A percentile compares a stretch with the other conserved stretches of the same genome.
phyloP scores from a whole-genome alignment of 2,797 vertebrate species.

The Tolypeutes matacus region DNA sequence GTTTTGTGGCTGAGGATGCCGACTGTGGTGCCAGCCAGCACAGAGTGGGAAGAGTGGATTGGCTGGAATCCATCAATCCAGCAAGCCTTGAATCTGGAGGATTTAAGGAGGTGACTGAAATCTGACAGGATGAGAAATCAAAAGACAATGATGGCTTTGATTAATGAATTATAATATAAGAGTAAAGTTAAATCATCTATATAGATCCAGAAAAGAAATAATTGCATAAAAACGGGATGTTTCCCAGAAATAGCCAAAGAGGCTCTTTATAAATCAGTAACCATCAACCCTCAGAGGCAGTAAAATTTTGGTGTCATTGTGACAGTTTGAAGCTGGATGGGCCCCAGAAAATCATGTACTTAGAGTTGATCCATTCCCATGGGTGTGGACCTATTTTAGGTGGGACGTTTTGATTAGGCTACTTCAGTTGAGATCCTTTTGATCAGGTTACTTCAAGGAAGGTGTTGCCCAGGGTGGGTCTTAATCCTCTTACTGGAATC shows the following conservation, averaged over 20 bases:
- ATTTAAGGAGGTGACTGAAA: neutral
- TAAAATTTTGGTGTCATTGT: too few species aligned
- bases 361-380: too few species aligned
- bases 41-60: fast-evolving
- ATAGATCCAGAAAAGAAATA: neutral
- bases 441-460: too few species aligned
- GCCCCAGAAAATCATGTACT: too few species aligned
- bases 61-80: neutral
- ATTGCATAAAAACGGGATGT: neutral
- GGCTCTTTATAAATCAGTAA: neutral
- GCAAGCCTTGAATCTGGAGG: neutral
- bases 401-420: too few species aligned
- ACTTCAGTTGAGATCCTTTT: too few species aligned
- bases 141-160: neutral
- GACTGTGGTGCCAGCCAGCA: fast-evolving
- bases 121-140: neutral
- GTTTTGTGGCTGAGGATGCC: neutral
- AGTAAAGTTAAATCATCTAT: neutral
- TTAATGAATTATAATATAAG: fast-evolving
- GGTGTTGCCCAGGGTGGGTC: too few species aligned
- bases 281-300: fast-evolving
- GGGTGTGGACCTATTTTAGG: too few species aligned
- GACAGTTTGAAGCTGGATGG: too few species aligned
- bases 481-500: too few species aligned
- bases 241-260: neutral